Conservation (phyloP, 2,888 invertebrate species). For the Ophion ventricosus region DNA sequence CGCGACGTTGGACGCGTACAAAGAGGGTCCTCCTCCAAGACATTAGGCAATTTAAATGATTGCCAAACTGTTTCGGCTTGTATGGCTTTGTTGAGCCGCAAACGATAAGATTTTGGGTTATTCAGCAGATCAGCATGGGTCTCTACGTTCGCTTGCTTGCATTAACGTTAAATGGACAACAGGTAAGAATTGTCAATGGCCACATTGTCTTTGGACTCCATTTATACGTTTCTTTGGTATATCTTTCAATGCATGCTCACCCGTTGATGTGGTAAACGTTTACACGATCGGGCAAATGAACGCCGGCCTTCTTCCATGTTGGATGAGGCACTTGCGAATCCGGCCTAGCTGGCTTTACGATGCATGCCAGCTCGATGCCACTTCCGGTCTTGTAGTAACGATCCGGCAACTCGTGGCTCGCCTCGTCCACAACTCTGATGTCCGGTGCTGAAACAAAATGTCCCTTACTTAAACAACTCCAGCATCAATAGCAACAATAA, state of each 20-base stretch:
- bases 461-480: background rate
- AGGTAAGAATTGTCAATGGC: too few species aligned
- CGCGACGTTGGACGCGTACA: background rate
- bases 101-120: slow-evolving; percentile 20
- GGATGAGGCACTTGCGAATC: slow-evolving; percentile 80
- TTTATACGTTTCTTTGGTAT: background rate
- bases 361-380: slow-evolving; percentile 88
- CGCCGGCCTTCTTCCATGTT: slow-evolving; percentile 79
- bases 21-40: slow-evolving; percentile 14
- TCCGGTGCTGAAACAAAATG: slow-evolving; percentile 86
- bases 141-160: background rate
- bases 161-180: too few species aligned
- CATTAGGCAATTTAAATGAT: slow-evolving; percentile 1
- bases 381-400: slow-evolving; percentile 91
- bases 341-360: slow-evolving; percentile 83
- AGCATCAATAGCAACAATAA: background rate
- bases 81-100: background rate
- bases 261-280: slow-evolving; percentile 80
- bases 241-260: slow-evolving; percentile 66
- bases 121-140: background rate
- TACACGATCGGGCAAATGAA: slow-evolving; percentile 78
- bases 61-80: background rate
- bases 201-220: background rate
- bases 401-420: slow-evolving; percentile 88
- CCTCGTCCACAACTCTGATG: slow-evolving; percentile 89